Evolutionary conservation across 2,888 invertebrate genomes (phyloP).

Genomic region (Pecten maximus): DNA sequence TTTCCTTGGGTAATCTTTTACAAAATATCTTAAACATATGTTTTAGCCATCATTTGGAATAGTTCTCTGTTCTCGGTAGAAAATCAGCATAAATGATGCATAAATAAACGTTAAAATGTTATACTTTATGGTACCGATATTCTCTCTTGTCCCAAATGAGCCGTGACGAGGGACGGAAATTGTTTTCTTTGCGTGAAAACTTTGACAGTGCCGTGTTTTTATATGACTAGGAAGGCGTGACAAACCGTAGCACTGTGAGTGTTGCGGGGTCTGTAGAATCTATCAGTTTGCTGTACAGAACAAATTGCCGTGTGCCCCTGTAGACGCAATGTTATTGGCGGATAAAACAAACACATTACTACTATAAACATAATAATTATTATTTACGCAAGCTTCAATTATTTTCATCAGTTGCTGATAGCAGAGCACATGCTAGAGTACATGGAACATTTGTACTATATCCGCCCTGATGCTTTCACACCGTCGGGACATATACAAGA

Average conservation of each 20-base stretch:
- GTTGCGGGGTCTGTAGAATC: neutral
- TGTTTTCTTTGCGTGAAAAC: slow-evolving; percentile 47
- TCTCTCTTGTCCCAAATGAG: slow-evolving; percentile 43
- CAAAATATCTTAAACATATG: slow-evolving; percentile 44
- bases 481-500: neutral
- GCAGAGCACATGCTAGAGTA: neutral
- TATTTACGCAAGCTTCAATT: slow-evolving; percentile 33
- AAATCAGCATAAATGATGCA: slow-evolving; percentile 46
- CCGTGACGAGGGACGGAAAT: slow-evolving; percentile 45
- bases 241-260: slow-evolving; percentile 5
- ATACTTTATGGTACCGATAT: slow-evolving; percentile 41
- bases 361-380: slow-evolving; percentile 26
- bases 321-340: slow-evolving; percentile 30
- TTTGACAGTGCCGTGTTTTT: slow-evolving; percentile 41
- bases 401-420: slow-evolving; percentile 35
- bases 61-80: slow-evolving; percentile 39
- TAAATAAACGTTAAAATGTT: slow-evolving; percentile 41
- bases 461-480: neutral
- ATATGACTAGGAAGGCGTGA: neutral
- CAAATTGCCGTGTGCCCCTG: slow-evolving; percentile 32
- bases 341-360: slow-evolving; percentile 32
- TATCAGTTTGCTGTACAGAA: slow-evolving; percentile 12
- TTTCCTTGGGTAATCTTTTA: slow-evolving; percentile 44
- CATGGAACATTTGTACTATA: slow-evolving; percentile 2
- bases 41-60: slow-evolving; percentile 39